Conservation (phyloP, 2,888 invertebrate genomes). For the Ferrisia virgata region DNA sequence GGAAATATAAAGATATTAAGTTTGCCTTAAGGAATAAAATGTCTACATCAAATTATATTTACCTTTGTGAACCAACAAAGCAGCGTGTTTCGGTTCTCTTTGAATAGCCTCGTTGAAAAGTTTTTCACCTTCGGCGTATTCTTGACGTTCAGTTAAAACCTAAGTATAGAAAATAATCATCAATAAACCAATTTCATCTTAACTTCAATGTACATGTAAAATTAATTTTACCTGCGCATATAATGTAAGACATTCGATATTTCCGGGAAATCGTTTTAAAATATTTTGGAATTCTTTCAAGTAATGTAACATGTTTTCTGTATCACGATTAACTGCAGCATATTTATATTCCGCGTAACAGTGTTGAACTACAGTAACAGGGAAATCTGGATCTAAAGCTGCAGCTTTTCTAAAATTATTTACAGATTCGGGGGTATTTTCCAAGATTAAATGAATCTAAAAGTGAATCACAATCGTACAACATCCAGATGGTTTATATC, state of each 20-base stretch:
- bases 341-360: constrained; percentile 83
- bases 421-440: constrained; percentile 57
- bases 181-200: not conserved
- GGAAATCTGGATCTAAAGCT: constrained; percentile 75
- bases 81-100: constrained; percentile 80
- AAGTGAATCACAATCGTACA: no score
- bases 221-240: constrained; percentile 71
- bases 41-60: not conserved
- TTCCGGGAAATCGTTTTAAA: constrained; percentile 74
- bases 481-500: not conserved
- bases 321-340: constrained; percentile 52
- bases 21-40: not conserved
- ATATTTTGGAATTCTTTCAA: constrained; percentile 60
- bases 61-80: constrained; percentile 82
- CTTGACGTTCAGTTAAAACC: constrained; percentile 71
- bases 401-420: constrained; percentile 59
- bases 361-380: constrained; percentile 84
- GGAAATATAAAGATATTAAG: not conserved
- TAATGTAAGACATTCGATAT: constrained; percentile 81
- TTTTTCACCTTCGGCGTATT: constrained; percentile 77
- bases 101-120: constrained; percentile 77
- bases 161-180: not conserved
- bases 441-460: constrained; percentile 39
- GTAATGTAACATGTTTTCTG: constrained; percentile 53
- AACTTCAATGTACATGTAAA: not conserved